A percentile compares a stretch with the other conserved stretches of the same genome.
These are phyloP conservation scores for Steinernema hermaphroditum DNA, from an alignment of 2,888 invertebrate genomes.

Conservation along the genomic window DNA sequence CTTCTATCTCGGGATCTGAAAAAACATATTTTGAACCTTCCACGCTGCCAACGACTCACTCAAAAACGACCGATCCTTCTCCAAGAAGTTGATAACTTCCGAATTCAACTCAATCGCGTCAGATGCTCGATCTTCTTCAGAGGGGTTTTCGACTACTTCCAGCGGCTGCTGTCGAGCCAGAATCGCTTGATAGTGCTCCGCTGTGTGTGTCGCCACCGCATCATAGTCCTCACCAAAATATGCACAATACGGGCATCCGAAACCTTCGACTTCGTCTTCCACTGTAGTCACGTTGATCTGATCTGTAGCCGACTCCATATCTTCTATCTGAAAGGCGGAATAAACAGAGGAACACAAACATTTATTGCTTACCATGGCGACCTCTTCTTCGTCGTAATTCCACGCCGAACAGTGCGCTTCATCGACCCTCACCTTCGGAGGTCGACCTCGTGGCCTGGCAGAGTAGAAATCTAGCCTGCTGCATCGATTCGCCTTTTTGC, in stretches of 20 bases:
- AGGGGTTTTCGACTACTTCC: neutral
- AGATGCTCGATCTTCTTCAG: neutral
- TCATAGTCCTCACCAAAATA: neutral
- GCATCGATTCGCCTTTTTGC: neutral
- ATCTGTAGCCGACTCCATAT: too few relatives aligned
- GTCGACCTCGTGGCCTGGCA: neutral
- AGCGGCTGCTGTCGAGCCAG: neutral
- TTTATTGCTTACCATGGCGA: too few relatives aligned
- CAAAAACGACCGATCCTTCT: neutral
- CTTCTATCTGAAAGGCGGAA: too few relatives aligned
- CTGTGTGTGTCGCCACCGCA: neutral
- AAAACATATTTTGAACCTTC: too few relatives aligned
- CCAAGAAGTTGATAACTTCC: neutral
- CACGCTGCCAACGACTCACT: too few relatives aligned
- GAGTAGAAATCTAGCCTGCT: neutral
- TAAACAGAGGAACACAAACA: too few relatives aligned
- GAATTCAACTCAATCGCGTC: conserved; percentile 1
- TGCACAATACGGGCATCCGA: neutral
- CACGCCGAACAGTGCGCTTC: neutral
- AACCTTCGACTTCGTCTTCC: conserved; percentile 1
- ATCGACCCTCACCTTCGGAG: neutral
- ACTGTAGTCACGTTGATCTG: neutral
- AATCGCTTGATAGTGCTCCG: neutral
- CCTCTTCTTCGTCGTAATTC: too few relatives aligned
- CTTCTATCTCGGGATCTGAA: too few relatives aligned